These are phyloP conservation scores for Leptobrachium leishanense DNA, from an alignment of 2,113 vertebrate genomes.

Conservation along the genomic window DNA sequence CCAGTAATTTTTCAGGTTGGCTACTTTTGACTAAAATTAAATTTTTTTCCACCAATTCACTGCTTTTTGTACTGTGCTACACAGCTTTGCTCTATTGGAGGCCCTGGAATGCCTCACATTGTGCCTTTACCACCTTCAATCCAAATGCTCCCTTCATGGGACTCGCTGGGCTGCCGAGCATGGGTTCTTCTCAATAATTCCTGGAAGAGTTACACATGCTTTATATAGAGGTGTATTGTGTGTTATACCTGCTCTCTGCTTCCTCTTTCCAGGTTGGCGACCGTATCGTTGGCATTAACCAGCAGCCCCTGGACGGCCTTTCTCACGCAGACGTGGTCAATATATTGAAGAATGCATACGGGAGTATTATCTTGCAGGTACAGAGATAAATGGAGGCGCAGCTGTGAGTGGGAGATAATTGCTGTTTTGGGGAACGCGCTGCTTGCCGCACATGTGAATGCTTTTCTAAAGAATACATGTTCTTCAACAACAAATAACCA, in stretches of 20 bases:
- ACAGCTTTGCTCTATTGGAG: too few species aligned
- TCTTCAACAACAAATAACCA: conserved; percentile 62
- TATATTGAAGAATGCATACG: conserved; percentile 89
- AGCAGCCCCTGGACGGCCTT: conserved; percentile 81
- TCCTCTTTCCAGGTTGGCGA: conserved; percentile 84
- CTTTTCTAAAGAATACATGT: conserved; percentile 58
- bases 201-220: too few species aligned
- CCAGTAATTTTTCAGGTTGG: too few species aligned
- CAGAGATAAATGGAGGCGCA: conserved; percentile 58
- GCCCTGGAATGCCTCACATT: too few species aligned
- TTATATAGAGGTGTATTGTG: conserved; percentile 57
- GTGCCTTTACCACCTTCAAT: too few species aligned
- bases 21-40: too few species aligned
- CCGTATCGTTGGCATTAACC: conserved; percentile 91
- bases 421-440: conserved; percentile 55
- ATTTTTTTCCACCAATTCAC: too few species aligned
- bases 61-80: too few species aligned
- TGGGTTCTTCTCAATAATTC: too few species aligned
- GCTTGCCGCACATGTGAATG: conserved; percentile 55
- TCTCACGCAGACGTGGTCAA: conserved; percentile 86
- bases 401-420: conserved; percentile 70
- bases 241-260: conserved; percentile 66
- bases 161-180: too few species aligned
- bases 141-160: too few species aligned
- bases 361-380: conserved; percentile 89